Evolutionary conservation across 2,797 vertebrate genomes (phyloP).

Genomic region (Semaprochilodus insignis): DNA sequence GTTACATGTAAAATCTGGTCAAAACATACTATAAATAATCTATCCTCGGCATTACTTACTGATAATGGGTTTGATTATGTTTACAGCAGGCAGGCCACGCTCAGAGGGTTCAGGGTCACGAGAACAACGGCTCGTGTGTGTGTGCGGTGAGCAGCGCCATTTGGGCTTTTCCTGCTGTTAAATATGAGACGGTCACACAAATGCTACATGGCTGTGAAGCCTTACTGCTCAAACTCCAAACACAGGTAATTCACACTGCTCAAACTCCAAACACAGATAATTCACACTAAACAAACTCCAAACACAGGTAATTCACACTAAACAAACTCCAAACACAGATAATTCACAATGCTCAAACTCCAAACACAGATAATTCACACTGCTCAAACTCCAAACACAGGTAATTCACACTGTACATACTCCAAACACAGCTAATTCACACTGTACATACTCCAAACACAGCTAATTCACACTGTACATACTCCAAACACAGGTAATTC

Average conservation of each 20-base stretch:
- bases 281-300: conserved; percentile 8
- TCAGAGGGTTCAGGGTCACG: conserved; percentile 32
- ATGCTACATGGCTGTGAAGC: conserved; percentile 35
- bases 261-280: conserved; percentile 33
- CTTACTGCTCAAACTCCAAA: conserved; percentile 24
- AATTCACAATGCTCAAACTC: conserved; percentile 6
- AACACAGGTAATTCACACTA: conserved; percentile 21
- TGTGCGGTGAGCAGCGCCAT: conserved; percentile 42
- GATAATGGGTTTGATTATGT: neutral
- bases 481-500: conserved; percentile 31
- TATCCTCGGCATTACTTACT: neutral
- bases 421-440: conserved; percentile 29
- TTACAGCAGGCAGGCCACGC: conserved; percentile 14
- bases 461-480: conserved; percentile 6
- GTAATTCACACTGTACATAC: conserved; percentile 10
- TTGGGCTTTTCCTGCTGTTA: conserved; percentile 45
- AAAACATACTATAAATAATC: too few relatives aligned
- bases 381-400: conserved; percentile 37
- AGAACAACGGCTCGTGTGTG: conserved; percentile 36
- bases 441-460: conserved; percentile 23
- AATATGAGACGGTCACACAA: conserved; percentile 22
- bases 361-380: conserved; percentile 25
- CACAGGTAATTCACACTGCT: conserved; percentile 18
- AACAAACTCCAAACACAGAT: conserved; percentile 30
- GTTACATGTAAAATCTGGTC: too few relatives aligned